Evolutionary conservation across 2,888 invertebrate genomes (phyloP).

Genomic region (Pyralis farinalis): DNA sequence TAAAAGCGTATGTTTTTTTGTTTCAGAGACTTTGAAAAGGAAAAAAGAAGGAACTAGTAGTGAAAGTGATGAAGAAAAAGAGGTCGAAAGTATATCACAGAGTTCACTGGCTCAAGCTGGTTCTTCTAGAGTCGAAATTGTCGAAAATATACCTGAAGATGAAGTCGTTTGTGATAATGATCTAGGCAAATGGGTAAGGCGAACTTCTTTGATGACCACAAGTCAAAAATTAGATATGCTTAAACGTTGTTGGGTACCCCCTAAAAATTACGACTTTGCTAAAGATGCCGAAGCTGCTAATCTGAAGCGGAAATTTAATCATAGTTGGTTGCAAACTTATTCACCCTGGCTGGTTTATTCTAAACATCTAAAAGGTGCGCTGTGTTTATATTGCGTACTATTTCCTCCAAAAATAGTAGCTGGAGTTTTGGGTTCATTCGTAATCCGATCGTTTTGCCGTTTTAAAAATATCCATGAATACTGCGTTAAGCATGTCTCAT

Average conservation of each 20-base stretch:
- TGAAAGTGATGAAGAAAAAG: constrained; percentile 9
- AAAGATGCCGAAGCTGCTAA: constrained; percentile 8
- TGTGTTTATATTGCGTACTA: constrained; percentile 14
- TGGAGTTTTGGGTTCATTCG: constrained; percentile 18
- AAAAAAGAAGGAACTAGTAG: constrained; percentile 8
- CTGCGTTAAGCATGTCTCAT: background rate
- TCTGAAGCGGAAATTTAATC: constrained; percentile 7
- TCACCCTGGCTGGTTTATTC: constrained; percentile 13
- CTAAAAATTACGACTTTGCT: constrained; percentile 10
- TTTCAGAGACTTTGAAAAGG: constrained; percentile 6
- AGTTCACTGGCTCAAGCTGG: constrained; percentile 7
- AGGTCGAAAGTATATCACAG: constrained; percentile 8
- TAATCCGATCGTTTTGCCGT: constrained; percentile 18
- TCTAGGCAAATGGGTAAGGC: constrained; percentile 8
- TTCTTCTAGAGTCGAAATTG: background rate
- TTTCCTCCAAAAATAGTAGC: constrained; percentile 10
- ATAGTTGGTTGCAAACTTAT: constrained; percentile 7
- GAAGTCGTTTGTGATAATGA: constrained; percentile 2
- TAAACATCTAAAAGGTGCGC: constrained; percentile 13
- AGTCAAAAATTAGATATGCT: constrained; percentile 9
- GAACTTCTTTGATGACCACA: constrained; percentile 10
- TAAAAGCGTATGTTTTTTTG: constrained; percentile 1
- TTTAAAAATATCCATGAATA: constrained; percentile 22
- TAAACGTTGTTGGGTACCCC: constrained; percentile 7
- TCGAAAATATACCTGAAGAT: background rate